Conservation (phyloP, 1,140 invertebrate genomes). For the Brachionus koreanus region DNA sequence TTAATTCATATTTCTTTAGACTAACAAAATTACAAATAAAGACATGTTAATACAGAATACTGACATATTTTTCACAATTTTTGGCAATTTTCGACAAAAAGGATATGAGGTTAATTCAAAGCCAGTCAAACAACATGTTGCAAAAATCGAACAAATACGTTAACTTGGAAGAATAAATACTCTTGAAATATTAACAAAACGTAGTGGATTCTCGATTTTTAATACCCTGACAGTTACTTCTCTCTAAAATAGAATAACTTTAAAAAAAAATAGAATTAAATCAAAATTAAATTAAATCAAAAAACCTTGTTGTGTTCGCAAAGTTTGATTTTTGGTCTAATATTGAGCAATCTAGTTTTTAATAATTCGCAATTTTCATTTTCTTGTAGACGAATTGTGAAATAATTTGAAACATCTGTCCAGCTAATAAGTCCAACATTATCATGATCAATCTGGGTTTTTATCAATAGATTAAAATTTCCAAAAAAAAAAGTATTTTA, state of each 20-base stretch:
- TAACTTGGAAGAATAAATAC: too few relatives aligned
- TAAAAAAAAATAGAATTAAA: background rate
- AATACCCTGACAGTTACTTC: slow-evolving; percentile 10
- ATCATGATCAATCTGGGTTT: slow-evolving; percentile 53
- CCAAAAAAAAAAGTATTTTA: background rate
- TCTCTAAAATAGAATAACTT: background rate
- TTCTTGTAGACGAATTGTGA: slow-evolving; percentile 54
- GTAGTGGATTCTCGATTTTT: background rate
- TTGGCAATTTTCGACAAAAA: too few relatives aligned
- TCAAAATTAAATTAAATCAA: background rate
- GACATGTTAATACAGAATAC: too few relatives aligned
- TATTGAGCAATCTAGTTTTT: slow-evolving; percentile 54
- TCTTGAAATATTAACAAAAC: slow-evolving; percentile 30
- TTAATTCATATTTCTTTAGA: too few relatives aligned
- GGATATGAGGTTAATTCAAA: too few relatives aligned
- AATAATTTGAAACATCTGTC: slow-evolving; percentile 57
- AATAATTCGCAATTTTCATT: slow-evolving; percentile 56
- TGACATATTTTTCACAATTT: too few relatives aligned
- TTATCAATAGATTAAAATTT: background rate
- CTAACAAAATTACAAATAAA: too few relatives aligned
- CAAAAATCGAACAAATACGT: too few relatives aligned
- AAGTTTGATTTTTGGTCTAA: slow-evolving; percentile 55
- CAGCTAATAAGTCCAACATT: slow-evolving; percentile 56
- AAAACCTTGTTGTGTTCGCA: slow-evolving; percentile 55
- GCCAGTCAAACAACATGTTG: too few relatives aligned